These are phyloP conservation scores for Deilephila elpenor DNA, from an alignment of 2,888 invertebrate species.

Conservation along the genomic window DNA sequence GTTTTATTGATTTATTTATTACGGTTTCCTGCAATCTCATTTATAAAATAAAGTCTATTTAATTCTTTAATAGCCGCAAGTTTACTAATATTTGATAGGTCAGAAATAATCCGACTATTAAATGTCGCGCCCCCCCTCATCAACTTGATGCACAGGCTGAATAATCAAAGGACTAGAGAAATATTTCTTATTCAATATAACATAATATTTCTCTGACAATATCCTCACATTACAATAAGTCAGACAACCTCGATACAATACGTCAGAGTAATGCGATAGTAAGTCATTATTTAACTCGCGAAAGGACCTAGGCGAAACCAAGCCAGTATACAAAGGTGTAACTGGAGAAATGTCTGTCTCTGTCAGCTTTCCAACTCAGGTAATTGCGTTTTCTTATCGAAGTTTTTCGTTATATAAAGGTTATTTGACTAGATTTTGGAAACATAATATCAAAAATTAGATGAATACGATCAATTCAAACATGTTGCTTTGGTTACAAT, in stretches of 20 bases:
- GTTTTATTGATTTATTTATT: no score
- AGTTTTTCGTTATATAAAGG: background rate
- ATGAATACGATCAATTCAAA: no score
- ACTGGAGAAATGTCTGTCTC: background rate
- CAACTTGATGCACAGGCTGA: background rate
- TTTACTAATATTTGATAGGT: no score
- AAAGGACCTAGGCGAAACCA: background rate
- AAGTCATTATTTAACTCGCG: background rate
- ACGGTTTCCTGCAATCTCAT: no score
- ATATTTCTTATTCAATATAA: background rate
- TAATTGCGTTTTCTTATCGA: background rate
- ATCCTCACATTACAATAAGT: background rate
- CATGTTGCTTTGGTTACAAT: no score
- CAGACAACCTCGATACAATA: background rate
- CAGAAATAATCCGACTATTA: no score
- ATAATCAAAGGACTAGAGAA: background rate
- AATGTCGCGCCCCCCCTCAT: background rate
- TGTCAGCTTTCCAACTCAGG: background rate
- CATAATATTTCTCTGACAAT: constrained; percentile 4
- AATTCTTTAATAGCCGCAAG: no score
- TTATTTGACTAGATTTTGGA: background rate
- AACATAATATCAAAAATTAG: no score
- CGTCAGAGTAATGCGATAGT: constrained; percentile 13
- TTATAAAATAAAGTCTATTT: no score
- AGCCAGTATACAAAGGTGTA: background rate